Base-by-base conservation (phyloP, 37 sponge, comb jelly and placozoan species). In the Amphimedon queenslandica region DNA sequence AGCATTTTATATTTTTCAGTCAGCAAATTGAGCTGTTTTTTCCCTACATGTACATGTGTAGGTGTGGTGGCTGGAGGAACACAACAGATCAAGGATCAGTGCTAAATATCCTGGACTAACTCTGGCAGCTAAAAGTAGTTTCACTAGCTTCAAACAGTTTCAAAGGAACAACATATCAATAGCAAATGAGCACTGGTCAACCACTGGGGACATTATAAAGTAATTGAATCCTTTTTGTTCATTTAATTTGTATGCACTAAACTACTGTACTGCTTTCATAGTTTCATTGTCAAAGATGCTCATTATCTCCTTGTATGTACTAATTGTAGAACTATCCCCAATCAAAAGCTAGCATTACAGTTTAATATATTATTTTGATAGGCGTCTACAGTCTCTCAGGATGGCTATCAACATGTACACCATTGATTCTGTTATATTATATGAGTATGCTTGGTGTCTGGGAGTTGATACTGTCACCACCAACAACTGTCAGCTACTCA, bases 381-480 rank as follows among this genome's bases (percentile, higher is more conserved):
- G 80, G 34, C 41, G 55, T 23, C 79, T 79, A 39, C 86, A 86
- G 42, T 37, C 13, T 1, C 67, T 64, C 23, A 75, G 74, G 30
- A n/a, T 79, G 0, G 42, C 66, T 23, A 20, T 86, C 34, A 86
- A 86, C 64, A 75, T 86, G 76, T 86, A 36, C 57, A 67, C 74
- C 43, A 71, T 86, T 63, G 58, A 86, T 64, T 79, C 75, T 43
- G 29, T 38, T 21, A 30, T 75, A 24, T 40, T 79, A 69, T 79
- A 67, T 43, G 40, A 58, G 39, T 80, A 80, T 69, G 80, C 80
- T 20, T 86, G 86, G 86, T 86, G 86, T 41, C 36, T 75, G 6
- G 86, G 86, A 2, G 72, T 74, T 0, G 40, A 86, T 30, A 63
- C 72, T 32, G 72, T 86, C 34, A 86, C 86, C 55, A 86, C 86